phyloP scores from a whole-genome alignment of 2,797 vertebrate species.

The Pyrrhura leucotis region DNA sequence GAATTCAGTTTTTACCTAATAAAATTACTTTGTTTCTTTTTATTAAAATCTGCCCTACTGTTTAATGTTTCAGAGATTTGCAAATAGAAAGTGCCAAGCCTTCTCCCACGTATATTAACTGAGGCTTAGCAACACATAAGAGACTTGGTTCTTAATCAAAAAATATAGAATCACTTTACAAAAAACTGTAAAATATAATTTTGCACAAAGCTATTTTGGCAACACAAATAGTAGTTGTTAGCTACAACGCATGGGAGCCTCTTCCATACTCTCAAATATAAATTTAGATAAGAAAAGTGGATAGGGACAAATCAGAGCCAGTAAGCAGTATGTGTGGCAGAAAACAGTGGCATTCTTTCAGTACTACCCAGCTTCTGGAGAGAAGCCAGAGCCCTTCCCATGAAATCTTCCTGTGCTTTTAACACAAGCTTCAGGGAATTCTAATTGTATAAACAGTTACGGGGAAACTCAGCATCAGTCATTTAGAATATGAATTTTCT shows the following conservation, averaged over 20 bases:
- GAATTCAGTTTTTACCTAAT: conserved; percentile 3
- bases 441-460: conserved; percentile 50
- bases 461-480: conserved; percentile 28
- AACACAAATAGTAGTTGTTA: conserved; percentile 41
- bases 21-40: not conserved
- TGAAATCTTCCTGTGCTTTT: conserved; percentile 44
- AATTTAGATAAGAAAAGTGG: not conserved
- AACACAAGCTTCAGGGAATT: conserved; percentile 37
- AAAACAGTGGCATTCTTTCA: conserved; percentile 20
- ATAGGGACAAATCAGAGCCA: not conserved
- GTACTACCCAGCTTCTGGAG: not conserved
- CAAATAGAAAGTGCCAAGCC: conserved; percentile 29
- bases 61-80: conserved; percentile 27
- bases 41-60: not conserved
- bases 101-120: conserved; percentile 8
- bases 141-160: conserved; percentile 37
- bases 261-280: conserved; percentile 15
- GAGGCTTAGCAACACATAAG: conserved; percentile 14
- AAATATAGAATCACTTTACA: conserved; percentile 48
- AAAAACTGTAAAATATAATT: conserved; percentile 60
- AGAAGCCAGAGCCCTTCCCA: not conserved
- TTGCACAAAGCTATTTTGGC: conserved; percentile 69
- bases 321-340: not conserved
- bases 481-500: conserved; percentile 12
- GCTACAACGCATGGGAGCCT: not conserved